Conservation (phyloP, 1,140 invertebrate genomes). For the Dufourea novaeangliae region DNA sequence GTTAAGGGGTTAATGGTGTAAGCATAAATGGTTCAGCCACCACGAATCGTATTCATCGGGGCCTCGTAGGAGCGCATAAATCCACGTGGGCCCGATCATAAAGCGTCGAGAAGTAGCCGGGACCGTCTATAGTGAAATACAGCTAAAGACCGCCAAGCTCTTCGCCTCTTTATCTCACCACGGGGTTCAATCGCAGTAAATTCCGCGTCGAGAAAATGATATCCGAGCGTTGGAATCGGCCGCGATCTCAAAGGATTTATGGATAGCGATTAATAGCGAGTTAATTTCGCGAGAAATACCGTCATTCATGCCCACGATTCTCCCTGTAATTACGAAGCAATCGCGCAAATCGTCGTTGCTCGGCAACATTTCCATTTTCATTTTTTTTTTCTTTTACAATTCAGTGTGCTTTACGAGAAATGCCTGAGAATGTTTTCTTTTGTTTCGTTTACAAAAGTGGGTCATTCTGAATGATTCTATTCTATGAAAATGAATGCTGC, state of each 20-base stretch:
- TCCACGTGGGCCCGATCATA: background rate
- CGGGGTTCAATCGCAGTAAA: constrained; percentile 10
- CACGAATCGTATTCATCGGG: background rate
- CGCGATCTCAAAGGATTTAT: constrained; percentile 24
- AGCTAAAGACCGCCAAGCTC: background rate
- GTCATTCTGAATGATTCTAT: too few relatives aligned
- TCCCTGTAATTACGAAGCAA: background rate
- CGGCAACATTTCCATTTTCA: too few relatives aligned
- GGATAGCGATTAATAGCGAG: background rate
- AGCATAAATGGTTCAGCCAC: background rate
- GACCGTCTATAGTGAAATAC: constrained; percentile 5
- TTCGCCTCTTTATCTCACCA: constrained; percentile 4
- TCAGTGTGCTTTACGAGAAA: too few relatives aligned
- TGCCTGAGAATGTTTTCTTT: too few relatives aligned
- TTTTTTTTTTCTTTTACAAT: background rate
- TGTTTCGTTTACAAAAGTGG: too few relatives aligned
- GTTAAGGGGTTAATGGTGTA: too few relatives aligned
- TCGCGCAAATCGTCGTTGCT: background rate
- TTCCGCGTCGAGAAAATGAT: background rate
- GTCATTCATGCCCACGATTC: background rate
- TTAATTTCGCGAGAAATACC: background rate
- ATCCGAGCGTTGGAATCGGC: background rate
- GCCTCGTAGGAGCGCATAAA: background rate
- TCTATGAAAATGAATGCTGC: too few relatives aligned
- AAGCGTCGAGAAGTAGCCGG: constrained; percentile 16